A percentile compares a stretch with the other conserved stretches of the same genome.
Evolutionary conservation across 2,888 invertebrate species (phyloP).

Genomic region (Lordiphosa andalusiaca): DNA sequence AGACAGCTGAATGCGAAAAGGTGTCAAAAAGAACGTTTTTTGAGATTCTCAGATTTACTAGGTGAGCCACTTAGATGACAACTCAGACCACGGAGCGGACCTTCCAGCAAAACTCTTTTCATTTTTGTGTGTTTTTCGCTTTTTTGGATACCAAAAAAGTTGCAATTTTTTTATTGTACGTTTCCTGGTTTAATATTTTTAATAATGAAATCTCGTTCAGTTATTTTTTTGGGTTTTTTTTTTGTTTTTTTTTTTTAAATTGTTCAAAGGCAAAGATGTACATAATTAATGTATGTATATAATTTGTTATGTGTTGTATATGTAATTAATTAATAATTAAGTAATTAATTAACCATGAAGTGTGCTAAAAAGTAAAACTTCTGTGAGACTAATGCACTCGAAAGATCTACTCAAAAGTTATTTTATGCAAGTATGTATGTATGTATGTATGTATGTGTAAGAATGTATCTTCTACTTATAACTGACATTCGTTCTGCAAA

Average conservation of each 20-base stretch:
- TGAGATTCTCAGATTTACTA: too few species aligned
- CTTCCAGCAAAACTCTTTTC: background rate
- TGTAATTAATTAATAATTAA: constrained; percentile 37
- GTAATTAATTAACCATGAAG: constrained; percentile 40
- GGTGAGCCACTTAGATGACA: too few species aligned
- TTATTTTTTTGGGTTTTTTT: constrained; percentile 9
- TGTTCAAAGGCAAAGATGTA: constrained; percentile 65
- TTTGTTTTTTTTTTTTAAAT: constrained; percentile 49
- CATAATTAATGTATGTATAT: constrained; percentile 42
- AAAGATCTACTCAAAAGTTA: constrained; percentile 17
- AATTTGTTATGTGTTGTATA: constrained; percentile 29
- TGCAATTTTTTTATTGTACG: constrained; percentile 57
- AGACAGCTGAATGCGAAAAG: too few species aligned
- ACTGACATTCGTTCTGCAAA: too few species aligned
- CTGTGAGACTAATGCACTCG: constrained; percentile 33
- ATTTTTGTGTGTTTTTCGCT: constrained; percentile 50
- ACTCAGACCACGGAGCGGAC: too few species aligned
- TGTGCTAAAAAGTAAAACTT: constrained; percentile 53
- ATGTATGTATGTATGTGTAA: background rate
- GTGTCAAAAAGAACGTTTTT: too few species aligned
- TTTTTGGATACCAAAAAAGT: constrained; percentile 69
- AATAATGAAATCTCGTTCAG: constrained; percentile 61
- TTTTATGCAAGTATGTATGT: constrained; percentile 2
- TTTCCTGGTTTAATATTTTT: constrained; percentile 41
- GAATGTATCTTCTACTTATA: background rate